Conservation (phyloP, 1,140 invertebrate species). For the Leptopilina boulardi region DNA sequence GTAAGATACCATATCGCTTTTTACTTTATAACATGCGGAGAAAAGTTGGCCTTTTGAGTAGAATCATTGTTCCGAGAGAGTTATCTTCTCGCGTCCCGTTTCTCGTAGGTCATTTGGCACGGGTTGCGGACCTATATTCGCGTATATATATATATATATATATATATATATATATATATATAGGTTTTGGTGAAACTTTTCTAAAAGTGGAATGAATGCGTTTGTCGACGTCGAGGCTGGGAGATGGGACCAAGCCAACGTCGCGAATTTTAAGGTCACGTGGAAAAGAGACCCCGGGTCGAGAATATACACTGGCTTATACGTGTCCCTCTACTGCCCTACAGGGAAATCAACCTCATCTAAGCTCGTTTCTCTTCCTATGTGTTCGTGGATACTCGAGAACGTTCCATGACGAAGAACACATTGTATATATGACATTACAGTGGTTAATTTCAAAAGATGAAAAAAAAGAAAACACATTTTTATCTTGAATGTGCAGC, state of each 20-base stretch:
- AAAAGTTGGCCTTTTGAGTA: slow-evolving; percentile 17
- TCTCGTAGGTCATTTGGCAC: background rate
- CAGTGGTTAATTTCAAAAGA: slow-evolving; percentile 3
- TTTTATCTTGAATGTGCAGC: background rate
- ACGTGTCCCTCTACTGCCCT: background rate
- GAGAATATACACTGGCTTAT: background rate
- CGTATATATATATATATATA: too few species aligned
- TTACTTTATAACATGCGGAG: slow-evolving; percentile 2
- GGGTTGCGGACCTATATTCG: background rate
- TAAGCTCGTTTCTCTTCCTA: background rate
- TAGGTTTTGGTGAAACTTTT: background rate
- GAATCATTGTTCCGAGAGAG: slow-evolving; percentile 10
- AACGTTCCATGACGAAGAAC: background rate
- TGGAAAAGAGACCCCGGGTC: slow-evolving; percentile 2
- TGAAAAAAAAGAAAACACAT: background rate
- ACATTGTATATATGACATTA: slow-evolving; percentile 1
- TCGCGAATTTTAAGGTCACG: slow-evolving; percentile 22
- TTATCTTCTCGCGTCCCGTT: slow-evolving; percentile 5
- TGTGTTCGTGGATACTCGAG: background rate
- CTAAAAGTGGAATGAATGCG: background rate
- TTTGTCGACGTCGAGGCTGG: slow-evolving; percentile 7
- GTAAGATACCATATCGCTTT: slow-evolving; percentile 3
- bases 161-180: too few species aligned
- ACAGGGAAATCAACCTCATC: slow-evolving; percentile 23
- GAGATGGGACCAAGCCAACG: slow-evolving; percentile 7